phyloP scores from a whole-genome alignment of 2,113 vertebrate species.

The Trogon surrucura region DNA sequence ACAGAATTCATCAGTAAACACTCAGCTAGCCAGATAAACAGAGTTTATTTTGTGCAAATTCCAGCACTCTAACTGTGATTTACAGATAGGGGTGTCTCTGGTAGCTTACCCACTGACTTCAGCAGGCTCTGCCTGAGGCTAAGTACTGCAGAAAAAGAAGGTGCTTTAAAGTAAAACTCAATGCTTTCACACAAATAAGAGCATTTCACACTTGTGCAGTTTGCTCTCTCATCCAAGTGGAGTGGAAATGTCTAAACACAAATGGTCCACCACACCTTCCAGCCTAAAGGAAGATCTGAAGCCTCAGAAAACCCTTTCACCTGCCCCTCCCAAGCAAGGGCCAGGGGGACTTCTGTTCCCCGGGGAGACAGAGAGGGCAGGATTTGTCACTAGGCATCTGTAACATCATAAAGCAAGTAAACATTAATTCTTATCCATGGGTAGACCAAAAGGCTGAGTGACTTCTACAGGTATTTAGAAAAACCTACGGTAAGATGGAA shows the following conservation, averaged over 20 bases:
- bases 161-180: background rate
- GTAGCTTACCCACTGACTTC: background rate
- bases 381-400: background rate
- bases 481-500: background rate
- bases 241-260: background rate
- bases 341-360: background rate
- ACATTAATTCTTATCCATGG: background rate
- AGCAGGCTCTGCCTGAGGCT: background rate
- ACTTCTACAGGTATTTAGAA: background rate
- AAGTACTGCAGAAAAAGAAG: background rate
- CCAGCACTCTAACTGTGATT: background rate
- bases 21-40: background rate
- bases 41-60: conserved; percentile 7
- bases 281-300: background rate
- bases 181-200: background rate
- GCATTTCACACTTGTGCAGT: background rate
- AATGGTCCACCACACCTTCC: background rate
- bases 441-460: background rate
- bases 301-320: background rate
- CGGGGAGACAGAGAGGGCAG: background rate
- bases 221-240: background rate
- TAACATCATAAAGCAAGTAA: background rate
- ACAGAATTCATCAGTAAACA: conserved; percentile 11
- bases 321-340: background rate
- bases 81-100: background rate